Evolutionary conservation across 2,113 vertebrate species (phyloP), one percentile per base, ranked within the genome.

Genomic region (Erinaceus europaeus): DNA sequence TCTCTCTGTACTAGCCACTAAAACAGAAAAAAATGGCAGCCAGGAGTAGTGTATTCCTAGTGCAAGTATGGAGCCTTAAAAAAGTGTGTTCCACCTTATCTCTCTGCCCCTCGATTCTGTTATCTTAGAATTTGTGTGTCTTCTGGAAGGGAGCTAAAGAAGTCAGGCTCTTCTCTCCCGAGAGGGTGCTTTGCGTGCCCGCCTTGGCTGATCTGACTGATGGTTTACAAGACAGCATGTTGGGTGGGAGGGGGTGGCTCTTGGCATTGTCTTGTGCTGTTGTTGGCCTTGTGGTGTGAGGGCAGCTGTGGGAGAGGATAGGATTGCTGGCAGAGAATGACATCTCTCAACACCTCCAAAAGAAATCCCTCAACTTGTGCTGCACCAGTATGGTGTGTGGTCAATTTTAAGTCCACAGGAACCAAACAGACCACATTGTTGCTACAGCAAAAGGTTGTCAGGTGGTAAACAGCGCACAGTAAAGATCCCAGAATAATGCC

Each of bases 381-480:
- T 13, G 27, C 5, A 11, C 76, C 84, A 21, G 38, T 5, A 2
- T 8, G 46, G 86, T 80, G n/a, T 23, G 40, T 23, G 72, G 62
- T 40, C 48, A 48, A 55, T 65, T 83, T 93, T n/a, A 84, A 90
- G 87, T 73, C 92, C 84, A 80, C 92, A 81, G 92, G 86, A 94
- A 91, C 90, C 75, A 93, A 94, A 95, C 92, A 95, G 53, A 94
- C 80, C 73, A 14, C n/a, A n/a, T n/a, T 38, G 84, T 94, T 64
- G 15, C 91, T 93, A 94, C 65, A 93, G 93, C 89, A 86, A 95
- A 93, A 79, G 89, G 89, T 83, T n/a, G 81, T 73, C 36, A 15
- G 46, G 52, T 0, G 69, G 73, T 53, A 86, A 88, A 88, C 86
- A 91, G 73, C 4, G 9, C 57, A 68, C 69, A 77, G 52, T 73